Evolutionary conservation across 1,140 invertebrate species (phyloP), one percentile per base, ranked within the genome.

Genomic region (Pogonomyrmex barbatus): DNA sequence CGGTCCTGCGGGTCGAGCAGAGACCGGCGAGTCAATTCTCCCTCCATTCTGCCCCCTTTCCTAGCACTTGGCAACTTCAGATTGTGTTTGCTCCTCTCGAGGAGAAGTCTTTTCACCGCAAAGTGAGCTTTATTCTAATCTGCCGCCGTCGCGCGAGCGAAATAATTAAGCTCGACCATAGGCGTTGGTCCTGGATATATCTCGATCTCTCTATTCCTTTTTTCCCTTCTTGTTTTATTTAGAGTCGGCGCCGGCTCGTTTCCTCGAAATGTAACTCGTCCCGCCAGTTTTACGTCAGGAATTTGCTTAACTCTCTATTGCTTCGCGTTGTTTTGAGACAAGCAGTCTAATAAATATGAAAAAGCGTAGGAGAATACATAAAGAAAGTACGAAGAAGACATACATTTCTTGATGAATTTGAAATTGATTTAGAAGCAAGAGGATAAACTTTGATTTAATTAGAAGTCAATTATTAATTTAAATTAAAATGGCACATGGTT

Each of bases 71-170:
- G 36, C 68, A 83, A 83, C 77, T 86, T 86, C 58, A 65, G 87
- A 90, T 90, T 88, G 75, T 78, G 60, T 89, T 89, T 82, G 67
- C 56, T 54, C 42, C 60, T 77, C 83, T 71, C 65, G 52, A 47
- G 67, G 58, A 77, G 17, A 67, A 68, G 75, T 67, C 68, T 86
- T 83, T 45, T 83, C 84, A 33, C 68, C 84, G 70, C 73, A 83
- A 71, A 88, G 62, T 78, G 67, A 87, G 73, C 86, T 90, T 78
- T 84, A 91, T 90, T 88, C 90, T 91, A 90, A 90, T 90, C 86
- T 78, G 36, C 65, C 54, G 36, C 17, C 77, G 17, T 50, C 60
- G 68, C 30, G 45, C 87, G n/a, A 58, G 33, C 73, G 39, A 89
- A 87, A 89, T 88, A 89, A 89, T 89, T 89, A 89, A 86, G 87